A percentile compares a stretch with the other conserved stretches of the same genome.
Evolutionary conservation across 2,888 invertebrate species (phyloP).

Genomic region (Cremastinae sp.): DNA sequence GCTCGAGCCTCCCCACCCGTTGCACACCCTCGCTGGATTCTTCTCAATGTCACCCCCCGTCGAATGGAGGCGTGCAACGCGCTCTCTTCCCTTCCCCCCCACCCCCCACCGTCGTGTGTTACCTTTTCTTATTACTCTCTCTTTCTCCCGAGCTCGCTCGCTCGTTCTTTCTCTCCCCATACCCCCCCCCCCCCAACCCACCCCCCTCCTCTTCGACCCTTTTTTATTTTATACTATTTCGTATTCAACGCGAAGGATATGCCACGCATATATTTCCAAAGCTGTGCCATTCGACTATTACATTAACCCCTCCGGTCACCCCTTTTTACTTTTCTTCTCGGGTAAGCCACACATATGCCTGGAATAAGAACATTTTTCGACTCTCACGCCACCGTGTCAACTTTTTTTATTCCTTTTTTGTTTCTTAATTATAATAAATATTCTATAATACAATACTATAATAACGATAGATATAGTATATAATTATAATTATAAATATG

Average conservation of each 20-base stretch:
- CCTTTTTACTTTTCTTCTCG: slow-evolving; percentile 46
- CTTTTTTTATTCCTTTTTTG: too few relatives aligned
- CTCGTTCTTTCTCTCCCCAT: slow-evolving; percentile 15
- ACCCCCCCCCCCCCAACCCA: not conserved
- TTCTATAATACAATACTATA: too few relatives aligned
- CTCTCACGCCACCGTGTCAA: too few relatives aligned
- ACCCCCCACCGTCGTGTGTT: slow-evolving; percentile 44
- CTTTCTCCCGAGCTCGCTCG: slow-evolving; percentile 14
- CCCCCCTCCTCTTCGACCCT: slow-evolving; percentile 15
- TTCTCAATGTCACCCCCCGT: slow-evolving; percentile 59
- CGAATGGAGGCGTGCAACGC: slow-evolving; percentile 56
- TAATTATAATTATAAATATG: too few relatives aligned
- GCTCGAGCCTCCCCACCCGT: slow-evolving; percentile 18
- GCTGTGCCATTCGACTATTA: slow-evolving; percentile 54
- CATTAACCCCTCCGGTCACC: slow-evolving; percentile 60
- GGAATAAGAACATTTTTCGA: not conserved
- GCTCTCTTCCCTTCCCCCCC: slow-evolving; percentile 18
- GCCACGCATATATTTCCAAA: slow-evolving; percentile 46
- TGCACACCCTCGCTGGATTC: slow-evolving; percentile 53
- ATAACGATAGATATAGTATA: too few relatives aligned
- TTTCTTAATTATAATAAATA: too few relatives aligned
- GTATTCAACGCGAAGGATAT: slow-evolving; percentile 60
- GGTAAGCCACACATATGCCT: slow-evolving; percentile 1
- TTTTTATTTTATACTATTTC: slow-evolving; percentile 62
- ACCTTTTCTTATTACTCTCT: slow-evolving; percentile 57